Percentiles rank a stretch among this genome's conserved stretches.
These are phyloP conservation scores for Callitettix versicolor DNA, from an alignment of 1,140 invertebrate species.

Conservation along the genomic window DNA sequence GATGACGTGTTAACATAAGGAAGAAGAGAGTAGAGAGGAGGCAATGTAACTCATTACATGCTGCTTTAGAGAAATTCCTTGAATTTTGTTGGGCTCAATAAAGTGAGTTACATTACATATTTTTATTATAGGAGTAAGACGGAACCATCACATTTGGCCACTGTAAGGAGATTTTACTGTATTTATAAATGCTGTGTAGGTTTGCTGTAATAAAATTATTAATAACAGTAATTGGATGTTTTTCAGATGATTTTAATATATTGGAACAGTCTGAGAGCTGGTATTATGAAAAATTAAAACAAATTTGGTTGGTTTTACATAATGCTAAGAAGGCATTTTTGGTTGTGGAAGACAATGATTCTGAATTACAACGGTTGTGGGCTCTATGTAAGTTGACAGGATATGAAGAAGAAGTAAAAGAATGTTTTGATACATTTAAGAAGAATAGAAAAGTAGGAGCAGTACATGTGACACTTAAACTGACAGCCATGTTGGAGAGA, in stretches of 20 bases:
- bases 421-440: background rate
- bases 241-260: conserved; percentile 17
- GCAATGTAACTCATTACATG: no score
- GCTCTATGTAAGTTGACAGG: background rate
- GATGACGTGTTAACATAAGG: no score
- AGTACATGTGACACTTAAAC: background rate
- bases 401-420: background rate
- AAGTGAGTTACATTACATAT: no score
- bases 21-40: no score
- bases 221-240: no score
- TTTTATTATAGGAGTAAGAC: no score
- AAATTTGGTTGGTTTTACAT: conserved; percentile 4
- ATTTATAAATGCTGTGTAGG: no score
- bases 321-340: background rate
- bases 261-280: background rate
- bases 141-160: no score
- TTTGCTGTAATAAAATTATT: no score
- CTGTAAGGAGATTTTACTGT: no score
- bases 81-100: no score
- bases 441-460: background rate
- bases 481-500: conserved; percentile 12
- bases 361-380: background rate
- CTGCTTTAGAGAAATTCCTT: no score
- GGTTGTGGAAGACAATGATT: background rate
- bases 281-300: background rate